Evolutionary conservation across 2,113 vertebrate species (phyloP).

Genomic region (Nesoenas mayeri): DNA sequence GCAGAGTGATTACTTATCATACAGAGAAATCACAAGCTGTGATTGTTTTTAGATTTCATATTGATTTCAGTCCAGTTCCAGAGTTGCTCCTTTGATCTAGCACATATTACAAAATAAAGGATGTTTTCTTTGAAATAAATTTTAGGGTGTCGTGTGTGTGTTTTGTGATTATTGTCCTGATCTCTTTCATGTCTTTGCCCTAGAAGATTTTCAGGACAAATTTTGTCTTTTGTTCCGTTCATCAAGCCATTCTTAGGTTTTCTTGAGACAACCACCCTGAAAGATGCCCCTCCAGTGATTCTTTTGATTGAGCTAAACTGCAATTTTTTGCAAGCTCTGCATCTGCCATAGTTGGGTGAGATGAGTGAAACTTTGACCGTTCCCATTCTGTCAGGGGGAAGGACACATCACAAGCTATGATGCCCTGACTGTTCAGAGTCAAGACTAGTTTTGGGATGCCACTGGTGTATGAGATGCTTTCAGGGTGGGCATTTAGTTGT

Average conservation of each 20-base stretch:
- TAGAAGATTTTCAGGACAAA: not conserved
- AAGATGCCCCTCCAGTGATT: not conserved
- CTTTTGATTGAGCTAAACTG: not conserved
- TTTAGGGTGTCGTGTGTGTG: not conserved
- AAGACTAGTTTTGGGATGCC: not conserved
- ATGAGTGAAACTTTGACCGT: not conserved
- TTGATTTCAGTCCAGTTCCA: not conserved
- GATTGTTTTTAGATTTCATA: conserved; percentile 7
- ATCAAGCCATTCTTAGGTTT: not conserved
- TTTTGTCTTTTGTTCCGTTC: not conserved
- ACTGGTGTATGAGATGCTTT: not conserved
- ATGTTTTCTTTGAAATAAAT: conserved; percentile 4
- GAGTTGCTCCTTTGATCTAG: not conserved
- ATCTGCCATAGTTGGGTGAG: not conserved
- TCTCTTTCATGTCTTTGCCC: not conserved
- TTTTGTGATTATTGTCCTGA: not conserved
- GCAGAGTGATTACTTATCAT: not conserved
- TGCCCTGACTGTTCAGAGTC: not conserved
- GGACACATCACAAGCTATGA: no score
- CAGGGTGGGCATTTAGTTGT: not conserved
- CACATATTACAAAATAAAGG: not conserved
- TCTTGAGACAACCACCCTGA: not conserved
- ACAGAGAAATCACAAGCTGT: not conserved
- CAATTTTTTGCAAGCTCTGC: not conserved
- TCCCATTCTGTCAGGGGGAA: not conserved